These are phyloP conservation scores for Drosophila carrolli DNA, from an alignment of 1,140 invertebrate genomes.

Conservation along the genomic window DNA sequence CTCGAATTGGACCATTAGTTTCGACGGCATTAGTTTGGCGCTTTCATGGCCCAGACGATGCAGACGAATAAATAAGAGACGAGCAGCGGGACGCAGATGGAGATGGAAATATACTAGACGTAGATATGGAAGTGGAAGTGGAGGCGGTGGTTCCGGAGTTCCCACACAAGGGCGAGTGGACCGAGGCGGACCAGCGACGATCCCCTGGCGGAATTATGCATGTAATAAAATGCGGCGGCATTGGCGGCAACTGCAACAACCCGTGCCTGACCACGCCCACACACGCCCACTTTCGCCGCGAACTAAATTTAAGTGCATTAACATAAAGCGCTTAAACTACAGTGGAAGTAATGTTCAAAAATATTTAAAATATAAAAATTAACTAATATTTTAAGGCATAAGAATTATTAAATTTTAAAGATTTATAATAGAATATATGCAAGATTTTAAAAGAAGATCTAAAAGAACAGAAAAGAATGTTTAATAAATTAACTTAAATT, in stretches of 20 bases:
- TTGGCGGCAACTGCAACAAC: conserved; percentile 53
- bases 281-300: conserved; percentile 51
- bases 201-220: conserved; percentile 75
- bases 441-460: no score
- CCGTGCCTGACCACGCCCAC: conserved; percentile 52
- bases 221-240: conserved; percentile 77
- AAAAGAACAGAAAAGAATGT: no score
- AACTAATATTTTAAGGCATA: neutral
- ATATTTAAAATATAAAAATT: neutral
- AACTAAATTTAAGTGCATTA: conserved; percentile 81
- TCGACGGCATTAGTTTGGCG: conserved; percentile 82
- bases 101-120: conserved; percentile 17
- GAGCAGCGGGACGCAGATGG: conserved; percentile 44
- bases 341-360: conserved; percentile 5
- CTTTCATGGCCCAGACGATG: conserved; percentile 64
- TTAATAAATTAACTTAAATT: no score
- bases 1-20: conserved; percentile 84
- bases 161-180: conserved; percentile 24
- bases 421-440: no score
- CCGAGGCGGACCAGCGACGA: conserved; percentile 21
- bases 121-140: neutral
- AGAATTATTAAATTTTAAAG: no score
- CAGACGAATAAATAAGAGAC: conserved; percentile 74
- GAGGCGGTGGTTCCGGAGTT: neutral
- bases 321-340: conserved; percentile 63